Evolutionary conservation across 2,113 vertebrate species (phyloP).

Genomic region (Albula glossodonta): DNA sequence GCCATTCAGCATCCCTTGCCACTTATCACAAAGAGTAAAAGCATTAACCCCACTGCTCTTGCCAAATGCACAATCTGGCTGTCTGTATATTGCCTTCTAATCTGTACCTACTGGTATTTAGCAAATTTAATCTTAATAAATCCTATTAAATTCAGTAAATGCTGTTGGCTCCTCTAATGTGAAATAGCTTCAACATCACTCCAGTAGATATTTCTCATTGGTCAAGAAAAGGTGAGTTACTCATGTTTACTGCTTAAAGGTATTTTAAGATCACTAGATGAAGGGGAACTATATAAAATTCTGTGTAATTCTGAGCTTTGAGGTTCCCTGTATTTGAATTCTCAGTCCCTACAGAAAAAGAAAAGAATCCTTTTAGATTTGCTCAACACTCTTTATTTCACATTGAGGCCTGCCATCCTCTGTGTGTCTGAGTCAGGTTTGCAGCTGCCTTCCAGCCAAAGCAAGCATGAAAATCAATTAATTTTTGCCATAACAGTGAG

Average conservation of each 20-base stretch:
- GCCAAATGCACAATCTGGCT: neutral
- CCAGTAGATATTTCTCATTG: no score
- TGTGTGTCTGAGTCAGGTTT: neutral
- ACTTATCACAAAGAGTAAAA: neutral
- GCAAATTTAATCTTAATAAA: neutral
- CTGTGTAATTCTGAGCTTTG: neutral
- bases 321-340: neutral
- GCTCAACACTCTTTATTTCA: neutral
- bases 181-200: neutral
- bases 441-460: conserved; percentile 8
- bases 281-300: neutral
- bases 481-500: conserved; percentile 7
- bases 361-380: neutral
- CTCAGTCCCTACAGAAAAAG: neutral
- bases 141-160: neutral
- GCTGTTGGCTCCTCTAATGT: neutral
- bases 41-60: neutral
- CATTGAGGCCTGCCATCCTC: neutral
- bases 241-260: neutral
- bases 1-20: neutral
- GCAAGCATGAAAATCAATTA: conserved; percentile 10
- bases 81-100: neutral
- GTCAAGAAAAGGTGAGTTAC: neutral
- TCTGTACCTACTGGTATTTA: neutral
- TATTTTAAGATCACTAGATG: neutral